Conservation (phyloP, 2,113 vertebrate species). For the Turnix velox region DNA sequence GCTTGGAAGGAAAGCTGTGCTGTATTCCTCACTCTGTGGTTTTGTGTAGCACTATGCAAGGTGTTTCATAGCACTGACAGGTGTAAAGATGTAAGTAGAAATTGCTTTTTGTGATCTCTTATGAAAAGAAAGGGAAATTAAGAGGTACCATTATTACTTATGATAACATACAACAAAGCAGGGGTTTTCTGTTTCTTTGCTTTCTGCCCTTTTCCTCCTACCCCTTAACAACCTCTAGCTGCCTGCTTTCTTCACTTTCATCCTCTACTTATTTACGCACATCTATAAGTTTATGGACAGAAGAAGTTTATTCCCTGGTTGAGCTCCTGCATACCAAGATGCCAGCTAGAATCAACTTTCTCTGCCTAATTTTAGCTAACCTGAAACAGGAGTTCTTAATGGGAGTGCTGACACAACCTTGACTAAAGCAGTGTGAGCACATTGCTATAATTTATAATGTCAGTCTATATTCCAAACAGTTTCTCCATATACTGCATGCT, state of each 20-base stretch:
- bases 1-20: background rate
- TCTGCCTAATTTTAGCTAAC: conserved; percentile 45
- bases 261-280: background rate
- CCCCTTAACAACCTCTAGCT: background rate
- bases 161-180: background rate
- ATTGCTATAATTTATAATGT: conserved; percentile 56
- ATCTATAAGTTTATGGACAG: background rate
- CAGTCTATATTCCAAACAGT: conserved; percentile 34
- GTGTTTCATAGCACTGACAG: background rate
- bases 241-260: background rate
- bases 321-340: background rate
- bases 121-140: background rate
- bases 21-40: background rate
- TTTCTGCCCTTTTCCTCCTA: background rate
- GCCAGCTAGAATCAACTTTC: conserved; percentile 16
- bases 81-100: background rate
- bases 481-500: background rate
- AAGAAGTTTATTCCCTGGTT: background rate
- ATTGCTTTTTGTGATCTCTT: background rate
- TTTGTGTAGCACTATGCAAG: background rate
- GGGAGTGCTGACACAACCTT: conserved; percentile 46
- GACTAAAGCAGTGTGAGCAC: conserved; percentile 4
- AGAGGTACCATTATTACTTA: background rate
- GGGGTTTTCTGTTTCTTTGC: background rate
- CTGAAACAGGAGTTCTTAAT: conserved; percentile 14